Base-by-base conservation (phyloP, 2,113 vertebrate species). In the Pygoscelis adeliae region DNA sequence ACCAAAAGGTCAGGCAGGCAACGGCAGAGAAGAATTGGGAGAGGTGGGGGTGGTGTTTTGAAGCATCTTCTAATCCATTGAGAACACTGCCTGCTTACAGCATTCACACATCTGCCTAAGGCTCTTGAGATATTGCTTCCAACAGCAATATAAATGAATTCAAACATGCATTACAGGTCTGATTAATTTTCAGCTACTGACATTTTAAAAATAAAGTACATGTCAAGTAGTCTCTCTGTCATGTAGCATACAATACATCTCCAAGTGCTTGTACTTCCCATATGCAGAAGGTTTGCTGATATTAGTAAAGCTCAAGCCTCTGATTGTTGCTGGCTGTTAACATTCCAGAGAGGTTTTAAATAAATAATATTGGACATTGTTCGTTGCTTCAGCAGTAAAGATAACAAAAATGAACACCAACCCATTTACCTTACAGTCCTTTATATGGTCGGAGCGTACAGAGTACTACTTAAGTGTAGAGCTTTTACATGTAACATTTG, bases 181-280 rank as follows among this genome's bases (percentile, higher is more conserved):
- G 94, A 79, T 61, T 62, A 38, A 65, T 84, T 95, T 84, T 32
- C 71, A 49, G 84, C 80, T 32, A n/a, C 63, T 73, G 86, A 72
- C 47, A 59, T 78, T 97, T 92, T 72, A 47, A 30, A 73, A 89
- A 83, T 72, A 74, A 96, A 94, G 92, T 49, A 66, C 65, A 42
- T 46, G 50, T 87, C 77, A 73, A 87, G 85, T 52, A 77, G 87
- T 70, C 77, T 66, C 52, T 56, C 58, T 38, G 78, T 74, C 65
- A 27, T 15, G 59, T 22, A 38, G 78, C 56, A 70, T 8, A 78
- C n/a, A 32, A 73, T 49, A 32, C 36, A 46, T 34, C 74, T 79
- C 58, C 21, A 13, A 66, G 27, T 4, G 30, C 86, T 55, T 29
- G 53, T 67, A 53, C 71, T 58, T 71, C 82, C 71, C 62, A 13